These are phyloP conservation scores for Parotocinclus haroldoi DNA, from an alignment of 2,797 vertebrate species.

Conservation along the genomic window DNA sequence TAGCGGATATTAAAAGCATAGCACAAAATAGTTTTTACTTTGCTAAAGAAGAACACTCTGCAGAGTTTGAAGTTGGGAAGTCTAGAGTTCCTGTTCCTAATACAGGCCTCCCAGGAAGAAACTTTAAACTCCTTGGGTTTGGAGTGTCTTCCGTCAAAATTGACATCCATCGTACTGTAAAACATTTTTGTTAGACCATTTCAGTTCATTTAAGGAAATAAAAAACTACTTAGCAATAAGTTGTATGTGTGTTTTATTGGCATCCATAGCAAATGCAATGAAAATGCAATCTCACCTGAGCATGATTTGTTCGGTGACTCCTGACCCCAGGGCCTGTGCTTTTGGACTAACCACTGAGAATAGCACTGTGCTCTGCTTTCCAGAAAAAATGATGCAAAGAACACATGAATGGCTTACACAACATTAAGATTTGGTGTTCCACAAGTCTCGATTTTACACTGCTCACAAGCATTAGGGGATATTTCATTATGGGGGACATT, in stretches of 20 bases:
- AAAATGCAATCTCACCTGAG: conserved; percentile 53
- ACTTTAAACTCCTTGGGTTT: conserved; percentile 79
- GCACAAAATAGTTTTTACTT: conserved; percentile 57
- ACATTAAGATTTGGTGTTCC: too few species aligned
- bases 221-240: too few species aligned
- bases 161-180: conserved; percentile 66
- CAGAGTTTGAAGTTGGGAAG: conserved; percentile 67
- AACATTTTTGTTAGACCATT: background rate
- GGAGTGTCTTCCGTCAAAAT: conserved; percentile 79
- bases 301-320: conserved; percentile 32
- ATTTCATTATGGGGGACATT: too few species aligned
- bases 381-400: conserved; percentile 52
- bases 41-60: conserved; percentile 72
- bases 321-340: conserved; percentile 34
- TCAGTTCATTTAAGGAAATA: too few species aligned
- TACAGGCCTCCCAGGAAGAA: conserved; percentile 75
- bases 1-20: too few species aligned
- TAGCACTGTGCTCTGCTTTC: conserved; percentile 40
- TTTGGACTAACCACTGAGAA: conserved; percentile 47
- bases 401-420: background rate
- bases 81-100: conserved; percentile 72
- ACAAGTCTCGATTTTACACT: too few species aligned
- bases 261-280: too few species aligned
- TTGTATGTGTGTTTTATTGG: too few species aligned
- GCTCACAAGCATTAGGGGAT: too few species aligned